Conservation (phyloP, 2,113 vertebrate genomes). For the Brevimyrus niger region DNA sequence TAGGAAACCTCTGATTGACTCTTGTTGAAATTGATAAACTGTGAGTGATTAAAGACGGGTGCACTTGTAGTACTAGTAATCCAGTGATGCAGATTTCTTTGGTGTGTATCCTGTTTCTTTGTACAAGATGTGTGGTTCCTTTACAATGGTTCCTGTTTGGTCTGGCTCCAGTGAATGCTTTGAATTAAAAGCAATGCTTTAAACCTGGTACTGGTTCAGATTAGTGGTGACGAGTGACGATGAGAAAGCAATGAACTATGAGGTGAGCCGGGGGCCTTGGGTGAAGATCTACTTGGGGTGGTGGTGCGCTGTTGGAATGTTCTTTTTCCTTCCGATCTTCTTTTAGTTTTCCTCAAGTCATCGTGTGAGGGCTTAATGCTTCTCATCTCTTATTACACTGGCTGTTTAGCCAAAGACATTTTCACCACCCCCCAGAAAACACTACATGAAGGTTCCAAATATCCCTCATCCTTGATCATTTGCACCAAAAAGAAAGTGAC, state of each 20-base stretch:
- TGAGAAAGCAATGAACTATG: conserved; percentile 47
- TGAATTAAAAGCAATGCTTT: conserved; percentile 53
- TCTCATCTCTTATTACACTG: conserved; percentile 34
- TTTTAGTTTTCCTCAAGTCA: conserved; percentile 13
- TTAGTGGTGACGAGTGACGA: conserved; percentile 58
- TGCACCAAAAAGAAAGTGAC: neutral
- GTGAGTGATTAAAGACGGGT: conserved; percentile 57
- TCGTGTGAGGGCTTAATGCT: conserved; percentile 42
- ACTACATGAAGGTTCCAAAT: conserved; percentile 35
- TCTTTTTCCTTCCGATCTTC: conserved; percentile 18
- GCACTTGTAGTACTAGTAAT: conserved; percentile 52
- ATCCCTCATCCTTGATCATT: conserved; percentile 13
- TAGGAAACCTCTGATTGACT: conserved; percentile 53
- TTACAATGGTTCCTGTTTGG: conserved; percentile 43
- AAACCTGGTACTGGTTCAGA: conserved; percentile 62
- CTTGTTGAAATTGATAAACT: conserved; percentile 58
- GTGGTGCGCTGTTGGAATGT: conserved; percentile 3
- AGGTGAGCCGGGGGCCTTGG: conserved; percentile 62
- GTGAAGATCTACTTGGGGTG: conserved; percentile 36
- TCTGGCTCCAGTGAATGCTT: conserved; percentile 52
- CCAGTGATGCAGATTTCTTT: conserved; percentile 32
- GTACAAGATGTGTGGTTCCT: conserved; percentile 39
- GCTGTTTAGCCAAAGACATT: conserved; percentile 28
- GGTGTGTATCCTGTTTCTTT: conserved; percentile 41
- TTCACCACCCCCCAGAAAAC: conserved; percentile 22